These are phyloP conservation scores for Erebia palarica DNA, from an alignment of 2,888 invertebrate species.

Conservation along the genomic window DNA sequence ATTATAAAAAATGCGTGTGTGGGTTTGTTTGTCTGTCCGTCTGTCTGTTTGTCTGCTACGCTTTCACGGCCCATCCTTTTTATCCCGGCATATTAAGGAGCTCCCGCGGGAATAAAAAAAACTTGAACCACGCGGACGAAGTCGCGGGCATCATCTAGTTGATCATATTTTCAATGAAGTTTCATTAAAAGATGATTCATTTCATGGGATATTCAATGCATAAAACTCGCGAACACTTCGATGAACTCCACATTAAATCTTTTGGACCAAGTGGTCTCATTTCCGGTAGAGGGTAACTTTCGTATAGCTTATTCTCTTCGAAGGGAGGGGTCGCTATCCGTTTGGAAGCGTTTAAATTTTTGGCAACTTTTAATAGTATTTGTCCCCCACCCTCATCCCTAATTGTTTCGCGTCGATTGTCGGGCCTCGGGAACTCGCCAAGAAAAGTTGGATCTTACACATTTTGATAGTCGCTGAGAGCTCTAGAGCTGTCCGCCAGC, in stretches of 20 bases:
- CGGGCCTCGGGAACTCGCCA: conserved; percentile 29
- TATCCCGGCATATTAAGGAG: no score
- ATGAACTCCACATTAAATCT: neutral
- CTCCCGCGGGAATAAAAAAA: no score
- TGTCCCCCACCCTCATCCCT: conserved; percentile 33
- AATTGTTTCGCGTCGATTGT: conserved; percentile 39
- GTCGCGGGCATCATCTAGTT: no score
- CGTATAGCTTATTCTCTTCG: neutral
- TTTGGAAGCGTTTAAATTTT: conserved; percentile 40
- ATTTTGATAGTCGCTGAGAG: conserved; percentile 40
- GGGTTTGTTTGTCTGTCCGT: no score
- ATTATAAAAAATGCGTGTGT: no score
- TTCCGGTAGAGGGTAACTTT: neutral
- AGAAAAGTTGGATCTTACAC: conserved; percentile 35
- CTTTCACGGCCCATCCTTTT: no score
- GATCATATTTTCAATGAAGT: no score
- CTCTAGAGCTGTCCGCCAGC: conserved; percentile 23
- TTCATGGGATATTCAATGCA: neutral
- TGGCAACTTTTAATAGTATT: conserved; percentile 47
- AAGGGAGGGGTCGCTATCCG: neutral
- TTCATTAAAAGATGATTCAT: neutral
- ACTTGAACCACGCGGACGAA: no score
- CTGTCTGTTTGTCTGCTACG: no score
- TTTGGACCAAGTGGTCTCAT: neutral
- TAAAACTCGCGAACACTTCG: neutral